Conservation (phyloP, 2,797 vertebrate species). For the Sebastes ruberrimus region DNA sequence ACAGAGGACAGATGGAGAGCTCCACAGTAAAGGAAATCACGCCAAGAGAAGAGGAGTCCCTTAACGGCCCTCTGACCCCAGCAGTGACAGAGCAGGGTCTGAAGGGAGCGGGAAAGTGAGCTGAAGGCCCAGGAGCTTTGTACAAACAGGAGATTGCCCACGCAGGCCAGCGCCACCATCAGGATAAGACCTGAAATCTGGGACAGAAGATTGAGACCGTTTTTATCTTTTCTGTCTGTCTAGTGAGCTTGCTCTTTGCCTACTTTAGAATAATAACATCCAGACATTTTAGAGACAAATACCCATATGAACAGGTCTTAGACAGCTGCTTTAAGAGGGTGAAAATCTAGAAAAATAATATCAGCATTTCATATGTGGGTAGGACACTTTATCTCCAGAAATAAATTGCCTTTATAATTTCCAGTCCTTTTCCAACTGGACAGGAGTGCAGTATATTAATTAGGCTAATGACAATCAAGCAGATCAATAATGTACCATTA, state of each 20-base stretch:
- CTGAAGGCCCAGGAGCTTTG: conserved; percentile 38
- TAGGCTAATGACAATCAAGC: no score
- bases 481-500: no score
- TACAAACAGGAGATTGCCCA: conserved; percentile 57
- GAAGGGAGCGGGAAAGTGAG: conserved; percentile 44
- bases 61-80: conserved; percentile 15
- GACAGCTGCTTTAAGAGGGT: background rate
- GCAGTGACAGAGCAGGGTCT: conserved; percentile 29
- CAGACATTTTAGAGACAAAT: background rate
- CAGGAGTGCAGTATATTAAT: background rate
- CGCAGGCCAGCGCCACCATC: conserved; percentile 59
- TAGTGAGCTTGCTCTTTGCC: background rate
- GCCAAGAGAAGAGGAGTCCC: background rate
- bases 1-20: conserved; percentile 44
- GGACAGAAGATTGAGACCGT: background rate
- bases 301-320: background rate
- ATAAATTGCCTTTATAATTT: background rate
- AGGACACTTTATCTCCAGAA: background rate
- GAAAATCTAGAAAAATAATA: background rate
- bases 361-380: background rate
- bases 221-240: background rate
- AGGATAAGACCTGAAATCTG: conserved; percentile 77
- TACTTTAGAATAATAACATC: background rate
- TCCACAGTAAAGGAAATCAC: conserved; percentile 13
- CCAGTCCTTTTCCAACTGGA: background rate